Evolutionary conservation across 1,140 invertebrate species (phyloP), one percentile per base, ranked within the genome.

Genomic region (Bombus waltoni): DNA sequence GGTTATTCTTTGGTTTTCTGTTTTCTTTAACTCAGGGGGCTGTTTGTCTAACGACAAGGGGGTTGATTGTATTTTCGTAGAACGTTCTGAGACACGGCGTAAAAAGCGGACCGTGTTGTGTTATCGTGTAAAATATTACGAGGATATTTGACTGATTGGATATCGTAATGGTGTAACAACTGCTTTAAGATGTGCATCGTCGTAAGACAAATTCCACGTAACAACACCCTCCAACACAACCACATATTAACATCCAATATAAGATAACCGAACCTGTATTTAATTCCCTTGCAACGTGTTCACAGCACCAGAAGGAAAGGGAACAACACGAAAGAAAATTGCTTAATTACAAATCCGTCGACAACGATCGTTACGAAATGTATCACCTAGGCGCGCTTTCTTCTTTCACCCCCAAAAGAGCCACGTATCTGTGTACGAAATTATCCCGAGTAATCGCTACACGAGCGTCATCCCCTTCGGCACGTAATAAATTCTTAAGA

Each of bases 401-500:
- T 10, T 5, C 15, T 59, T 32, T 35, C 81, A 47, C 25, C 53
- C 70, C 44, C 11, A 9, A 65, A 66, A n/a, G 68, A 87, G 81
- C 75, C 88, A 35, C 66, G 47, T 89, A 72, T 44, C 77, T 47
- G 66, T 77, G 86, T 86, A 88, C 57, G 79, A 88, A 90, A 90
- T 90, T 88, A 90, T 90, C 77, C 86, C 76, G 35, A 59, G 88
- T 88, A 81, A 90, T 90, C 89, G 89, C 88, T 90, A 90, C 79
- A 81, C 75, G 72, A 70, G 71, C 82, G 65, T 87, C 87, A 87
- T 86, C 72, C 85, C 85, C 68, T 74, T 82, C 70, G 81, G 66
- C 77, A 47, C 59, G 89, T 81, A 89, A 84, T 91, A 90, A 90
- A 91, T 90, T 90, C 87, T 84, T 90, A 85, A 89, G 88, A 89